phyloP scores from a whole-genome alignment of 1,140 invertebrate genomes.

The Drosophila pseudoananassae region DNA sequence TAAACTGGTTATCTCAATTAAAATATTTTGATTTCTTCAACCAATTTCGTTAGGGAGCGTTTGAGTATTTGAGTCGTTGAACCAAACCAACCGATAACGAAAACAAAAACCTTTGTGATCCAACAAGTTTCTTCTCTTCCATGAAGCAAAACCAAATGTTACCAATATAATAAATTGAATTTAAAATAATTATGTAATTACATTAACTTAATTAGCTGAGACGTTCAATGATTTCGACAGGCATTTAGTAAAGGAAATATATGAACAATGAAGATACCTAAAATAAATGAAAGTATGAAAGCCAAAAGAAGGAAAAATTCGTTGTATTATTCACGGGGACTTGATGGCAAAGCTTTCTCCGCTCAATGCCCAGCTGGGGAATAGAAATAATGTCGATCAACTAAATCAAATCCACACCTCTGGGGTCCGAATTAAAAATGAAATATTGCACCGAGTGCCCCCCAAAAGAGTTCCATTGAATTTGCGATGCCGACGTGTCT shows the following conservation, averaged over 20 bases:
- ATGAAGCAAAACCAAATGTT: conserved; percentile 62
- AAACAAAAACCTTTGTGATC: conserved; percentile 79
- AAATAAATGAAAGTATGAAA: conserved; percentile 68
- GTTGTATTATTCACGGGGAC: neutral
- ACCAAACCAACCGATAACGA: conserved; percentile 17
- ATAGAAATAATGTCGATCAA: conserved; percentile 20
- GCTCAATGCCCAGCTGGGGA: conserved; percentile 6
- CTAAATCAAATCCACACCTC: conserved; percentile 72
- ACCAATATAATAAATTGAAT: conserved; percentile 65
- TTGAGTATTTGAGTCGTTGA: conserved; percentile 20
- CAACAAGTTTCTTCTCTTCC: conserved; percentile 82
- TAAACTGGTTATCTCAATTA: conserved; percentile 62
- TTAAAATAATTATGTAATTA: conserved; percentile 68
- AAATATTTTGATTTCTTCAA: conserved; percentile 51
- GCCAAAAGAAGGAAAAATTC: neutral
- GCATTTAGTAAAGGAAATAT: conserved; percentile 67
- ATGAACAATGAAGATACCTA: conserved; percentile 37
- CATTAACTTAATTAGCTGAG: conserved; percentile 76
- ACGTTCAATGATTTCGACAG: conserved; percentile 76
- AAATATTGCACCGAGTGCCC: conserved; percentile 50
- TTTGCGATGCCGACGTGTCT: conserved; percentile 46
- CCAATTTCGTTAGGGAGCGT: conserved; percentile 48
- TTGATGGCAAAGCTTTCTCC: neutral
- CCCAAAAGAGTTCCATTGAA: conserved; percentile 47
- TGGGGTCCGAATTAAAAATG: conserved; percentile 66